Percentiles rank a stretch among this genome's conserved stretches.
Conservation (phyloP, 2,888 invertebrate genomes). For the Hydrotaea cyrtoneurina region DNA sequence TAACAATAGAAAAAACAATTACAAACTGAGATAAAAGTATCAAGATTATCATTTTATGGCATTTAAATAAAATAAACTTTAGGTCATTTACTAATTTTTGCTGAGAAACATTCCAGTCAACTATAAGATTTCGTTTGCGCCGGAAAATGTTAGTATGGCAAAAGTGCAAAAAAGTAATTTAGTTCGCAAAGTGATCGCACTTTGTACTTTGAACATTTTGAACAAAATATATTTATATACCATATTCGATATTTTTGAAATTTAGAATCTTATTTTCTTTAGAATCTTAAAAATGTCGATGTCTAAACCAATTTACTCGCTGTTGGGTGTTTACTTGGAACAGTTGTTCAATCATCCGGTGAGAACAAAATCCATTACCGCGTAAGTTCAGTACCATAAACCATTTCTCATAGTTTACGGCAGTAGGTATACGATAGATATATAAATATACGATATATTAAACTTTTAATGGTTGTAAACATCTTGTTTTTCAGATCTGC, state of each 20-base stretch:
- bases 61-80: background rate
- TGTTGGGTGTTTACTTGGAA: constrained; percentile 87
- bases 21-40: too few relatives aligned
- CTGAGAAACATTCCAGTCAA: background rate
- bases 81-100: background rate
- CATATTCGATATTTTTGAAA: too few relatives aligned
- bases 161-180: background rate
- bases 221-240: too few relatives aligned
- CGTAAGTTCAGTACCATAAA: too few relatives aligned
- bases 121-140: background rate
- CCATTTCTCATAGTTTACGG: too few relatives aligned
- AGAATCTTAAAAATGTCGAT: constrained; percentile 77
- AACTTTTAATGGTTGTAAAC: background rate
- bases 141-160: background rate
- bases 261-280: too few relatives aligned
- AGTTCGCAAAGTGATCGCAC: background rate
- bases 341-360: constrained; percentile 89
- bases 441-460: too few relatives aligned
- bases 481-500: constrained; percentile 83
- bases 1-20: too few relatives aligned
- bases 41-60: background rate
- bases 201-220: constrained; percentile 16
- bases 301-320: constrained; percentile 86
- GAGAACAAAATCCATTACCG: constrained; percentile 89
- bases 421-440: too few relatives aligned